Evolutionary conservation across 2,888 invertebrate genomes (phyloP).

Genomic region (Zhengitettix transpicula): DNA sequence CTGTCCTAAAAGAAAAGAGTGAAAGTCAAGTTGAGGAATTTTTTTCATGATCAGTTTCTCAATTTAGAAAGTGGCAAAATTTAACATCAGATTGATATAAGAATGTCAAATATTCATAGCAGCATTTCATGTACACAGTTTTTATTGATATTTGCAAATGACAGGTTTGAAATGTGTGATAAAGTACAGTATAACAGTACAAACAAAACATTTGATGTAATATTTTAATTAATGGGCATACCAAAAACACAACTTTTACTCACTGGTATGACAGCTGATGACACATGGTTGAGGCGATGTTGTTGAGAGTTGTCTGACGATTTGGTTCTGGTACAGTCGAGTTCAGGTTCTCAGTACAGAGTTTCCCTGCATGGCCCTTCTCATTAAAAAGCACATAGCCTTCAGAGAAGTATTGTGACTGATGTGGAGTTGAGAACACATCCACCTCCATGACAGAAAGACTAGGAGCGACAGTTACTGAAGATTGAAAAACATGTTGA

Average conservation of each 20-base stretch:
- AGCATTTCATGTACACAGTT: no score
- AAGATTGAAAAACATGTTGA: constrained; percentile 12
- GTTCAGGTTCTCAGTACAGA: constrained; percentile 66
- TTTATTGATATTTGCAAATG: no score
- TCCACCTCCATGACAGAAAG: constrained; percentile 40
- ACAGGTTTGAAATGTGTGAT: no score
- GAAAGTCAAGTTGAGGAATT: not conserved
- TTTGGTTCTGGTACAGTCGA: constrained; percentile 31
- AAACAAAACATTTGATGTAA: no score
- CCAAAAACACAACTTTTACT: constrained; percentile 18
- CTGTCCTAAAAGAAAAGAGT: constrained; percentile 33
- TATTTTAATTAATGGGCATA: not conserved
- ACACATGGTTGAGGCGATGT: constrained; percentile 63
- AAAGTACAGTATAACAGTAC: no score
- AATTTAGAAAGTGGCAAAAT: no score
- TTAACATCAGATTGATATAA: no score
- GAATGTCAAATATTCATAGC: no score
- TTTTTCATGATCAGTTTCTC: not conserved
- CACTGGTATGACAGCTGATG: constrained; percentile 61
- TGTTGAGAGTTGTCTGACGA: constrained; percentile 39
- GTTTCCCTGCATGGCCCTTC: constrained; percentile 32
- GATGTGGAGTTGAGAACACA: constrained; percentile 48
- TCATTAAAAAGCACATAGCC: constrained; percentile 79
- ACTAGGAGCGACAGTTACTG: constrained; percentile 61
- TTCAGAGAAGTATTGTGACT: constrained; percentile 48